phyloP scores from a whole-genome alignment of 2,113 vertebrate species.

The Aldabrachelys gigantea region DNA sequence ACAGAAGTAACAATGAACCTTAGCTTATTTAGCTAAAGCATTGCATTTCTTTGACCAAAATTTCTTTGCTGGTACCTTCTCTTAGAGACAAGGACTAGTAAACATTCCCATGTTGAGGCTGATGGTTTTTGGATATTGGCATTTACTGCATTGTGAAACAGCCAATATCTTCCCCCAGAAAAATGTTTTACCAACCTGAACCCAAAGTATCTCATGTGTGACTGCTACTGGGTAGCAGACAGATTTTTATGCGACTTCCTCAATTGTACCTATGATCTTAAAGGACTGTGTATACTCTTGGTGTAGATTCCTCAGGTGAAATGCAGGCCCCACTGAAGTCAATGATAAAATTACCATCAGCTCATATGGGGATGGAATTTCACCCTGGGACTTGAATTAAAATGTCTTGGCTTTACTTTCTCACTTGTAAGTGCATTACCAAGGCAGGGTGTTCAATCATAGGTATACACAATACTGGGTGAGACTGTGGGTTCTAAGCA shows the following conservation, averaged over 20 bases:
- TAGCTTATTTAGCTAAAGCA: not conserved
- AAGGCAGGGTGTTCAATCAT: not conserved
- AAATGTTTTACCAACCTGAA: not conserved
- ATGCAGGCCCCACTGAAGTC: not conserved
- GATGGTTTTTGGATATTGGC: not conserved
- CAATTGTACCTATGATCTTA: not conserved
- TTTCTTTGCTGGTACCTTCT: not conserved
- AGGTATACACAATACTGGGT: not conserved
- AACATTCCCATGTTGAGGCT: not conserved
- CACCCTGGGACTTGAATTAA: not conserved
- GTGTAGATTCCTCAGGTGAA: not conserved
- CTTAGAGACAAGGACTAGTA: not conserved
- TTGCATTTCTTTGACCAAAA: not conserved
- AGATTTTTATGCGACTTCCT: not conserved
- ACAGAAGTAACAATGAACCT: not conserved
- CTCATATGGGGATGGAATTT: not conserved
- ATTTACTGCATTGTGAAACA: not conserved
- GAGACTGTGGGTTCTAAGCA: not conserved
- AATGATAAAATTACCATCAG: not conserved
- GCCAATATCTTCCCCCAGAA: not conserved
- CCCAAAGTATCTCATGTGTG: not conserved
- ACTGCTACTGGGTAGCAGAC: not conserved
- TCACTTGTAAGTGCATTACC: not conserved
- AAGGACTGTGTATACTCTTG: accelerated
- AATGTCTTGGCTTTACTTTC: not conserved